Percentiles rank a stretch among this genome's conserved stretches.
Evolutionary conservation across 1,140 invertebrate species (phyloP).

Genomic region (Mercenaria mercenaria): DNA sequence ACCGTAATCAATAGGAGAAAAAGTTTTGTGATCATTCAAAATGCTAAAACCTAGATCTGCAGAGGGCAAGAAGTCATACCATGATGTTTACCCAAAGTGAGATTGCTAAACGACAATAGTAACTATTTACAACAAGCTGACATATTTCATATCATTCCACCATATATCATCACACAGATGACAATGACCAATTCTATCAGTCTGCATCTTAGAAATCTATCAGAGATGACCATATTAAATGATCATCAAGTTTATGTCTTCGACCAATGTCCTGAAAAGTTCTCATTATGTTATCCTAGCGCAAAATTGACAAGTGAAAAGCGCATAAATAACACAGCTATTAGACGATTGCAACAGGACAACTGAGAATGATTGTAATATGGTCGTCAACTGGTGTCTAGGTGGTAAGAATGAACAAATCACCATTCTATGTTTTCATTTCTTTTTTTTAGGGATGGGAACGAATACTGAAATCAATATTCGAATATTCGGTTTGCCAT

Average conservation of each 20-base stretch:
- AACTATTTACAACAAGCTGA: too few relatives aligned
- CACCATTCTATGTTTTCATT: too few relatives aligned
- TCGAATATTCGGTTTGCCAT: too few relatives aligned
- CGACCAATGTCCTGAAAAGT: background rate
- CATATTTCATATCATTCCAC: constrained; percentile 34
- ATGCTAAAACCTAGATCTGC: background rate
- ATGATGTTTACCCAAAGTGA: too few relatives aligned
- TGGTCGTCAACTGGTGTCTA: background rate
- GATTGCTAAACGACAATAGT: background rate
- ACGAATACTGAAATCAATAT: too few relatives aligned
- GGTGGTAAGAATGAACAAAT: background rate
- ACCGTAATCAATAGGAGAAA: background rate
- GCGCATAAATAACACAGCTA: constrained; percentile 43
- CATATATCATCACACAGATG: constrained; percentile 32
- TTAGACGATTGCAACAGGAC: background rate
- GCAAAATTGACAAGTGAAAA: constrained; percentile 48
- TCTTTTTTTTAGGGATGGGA: too few relatives aligned
- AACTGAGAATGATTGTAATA: background rate
- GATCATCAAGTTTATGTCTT: constrained; percentile 22
- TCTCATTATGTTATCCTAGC: constrained; percentile 28
- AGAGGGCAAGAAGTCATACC: too few relatives aligned
- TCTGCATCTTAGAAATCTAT: constrained; percentile 11
- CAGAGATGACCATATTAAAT: constrained; percentile 30
- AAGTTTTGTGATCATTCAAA: background rate
- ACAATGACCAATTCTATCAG: constrained; percentile 58